A percentile compares a stretch with the other conserved stretches of the same genome.
Evolutionary conservation across 2,888 invertebrate genomes (phyloP).

Genomic region (Drosophila recens): DNA sequence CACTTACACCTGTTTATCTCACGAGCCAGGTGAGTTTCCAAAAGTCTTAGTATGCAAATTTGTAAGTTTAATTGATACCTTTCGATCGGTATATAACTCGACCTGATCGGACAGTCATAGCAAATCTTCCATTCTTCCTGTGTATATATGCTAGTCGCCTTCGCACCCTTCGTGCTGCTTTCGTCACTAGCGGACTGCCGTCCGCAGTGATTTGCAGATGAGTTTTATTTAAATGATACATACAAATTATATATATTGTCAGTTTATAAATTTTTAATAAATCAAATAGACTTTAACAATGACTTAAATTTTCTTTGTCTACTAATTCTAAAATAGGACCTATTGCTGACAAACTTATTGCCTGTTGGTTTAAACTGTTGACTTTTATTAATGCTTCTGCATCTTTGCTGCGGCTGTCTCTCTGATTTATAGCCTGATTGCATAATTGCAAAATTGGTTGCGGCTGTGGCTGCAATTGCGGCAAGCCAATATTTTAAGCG

Average conservation of each 20-base stretch:
- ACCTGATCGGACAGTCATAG: too few species aligned
- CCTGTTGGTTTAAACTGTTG: neutral
- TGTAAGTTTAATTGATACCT: too few species aligned
- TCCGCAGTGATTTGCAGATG: too few species aligned
- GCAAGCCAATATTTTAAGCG: slow-evolving; percentile 24
- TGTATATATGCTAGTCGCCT: too few species aligned
- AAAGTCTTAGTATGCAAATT: too few species aligned
- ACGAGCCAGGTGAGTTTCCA: too few species aligned
- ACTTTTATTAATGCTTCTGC: neutral
- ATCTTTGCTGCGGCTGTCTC: neutral
- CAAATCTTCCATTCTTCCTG: too few species aligned
- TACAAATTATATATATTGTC: neutral
- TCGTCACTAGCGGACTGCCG: too few species aligned
- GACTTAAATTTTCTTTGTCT: neutral
- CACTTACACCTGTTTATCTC: too few species aligned
- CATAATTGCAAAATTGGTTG: slow-evolving; percentile 39
- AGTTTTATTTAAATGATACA: neutral
- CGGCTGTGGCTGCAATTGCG: slow-evolving; percentile 42
- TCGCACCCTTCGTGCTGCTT: too few species aligned
- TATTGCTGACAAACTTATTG: neutral
- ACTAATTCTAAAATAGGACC: neutral
- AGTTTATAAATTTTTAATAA: neutral
- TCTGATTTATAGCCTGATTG: slow-evolving; percentile 24
- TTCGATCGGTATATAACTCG: too few species aligned
- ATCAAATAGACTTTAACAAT: neutral